Evolutionary conservation across 1,140 invertebrate genomes (phyloP).

Genomic region (Neuroterus valhalla): DNA sequence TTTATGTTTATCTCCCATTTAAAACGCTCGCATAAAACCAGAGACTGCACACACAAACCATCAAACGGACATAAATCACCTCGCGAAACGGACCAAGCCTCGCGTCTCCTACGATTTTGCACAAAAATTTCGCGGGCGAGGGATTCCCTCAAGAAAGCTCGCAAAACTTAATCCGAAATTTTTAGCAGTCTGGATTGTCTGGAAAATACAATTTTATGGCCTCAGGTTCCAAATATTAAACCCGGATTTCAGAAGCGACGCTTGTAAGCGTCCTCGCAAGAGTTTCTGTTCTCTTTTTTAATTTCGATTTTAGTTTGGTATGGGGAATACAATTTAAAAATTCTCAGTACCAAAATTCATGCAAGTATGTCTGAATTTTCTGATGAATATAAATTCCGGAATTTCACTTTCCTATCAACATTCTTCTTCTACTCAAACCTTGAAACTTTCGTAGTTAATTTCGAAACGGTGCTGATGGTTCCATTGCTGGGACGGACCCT

Average conservation of each 20-base stretch:
- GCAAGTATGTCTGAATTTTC: no score
- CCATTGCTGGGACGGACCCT: no score
- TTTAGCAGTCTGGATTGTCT: not conserved
- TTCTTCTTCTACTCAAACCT: no score
- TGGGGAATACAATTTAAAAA: no score
- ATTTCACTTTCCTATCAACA: no score
- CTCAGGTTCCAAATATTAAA: not conserved
- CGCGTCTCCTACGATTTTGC: slow-evolving; percentile 53
- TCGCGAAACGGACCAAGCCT: slow-evolving; percentile 61
- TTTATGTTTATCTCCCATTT: slow-evolving; percentile 76
- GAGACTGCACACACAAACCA: slow-evolving; percentile 72
- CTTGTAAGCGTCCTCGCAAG: no score
- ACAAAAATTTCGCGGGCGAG: slow-evolving; percentile 52
- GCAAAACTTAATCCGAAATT: slow-evolving; percentile 16
- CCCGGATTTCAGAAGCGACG: not conserved
- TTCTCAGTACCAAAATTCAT: no score
- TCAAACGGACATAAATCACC: slow-evolving; percentile 73
- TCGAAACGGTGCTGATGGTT: no score
- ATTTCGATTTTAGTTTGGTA: no score
- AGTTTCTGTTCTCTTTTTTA: no score
- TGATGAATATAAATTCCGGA: no score
- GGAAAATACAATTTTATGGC: not conserved
- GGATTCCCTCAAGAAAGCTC: slow-evolving; percentile 43
- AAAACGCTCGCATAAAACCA: slow-evolving; percentile 74
- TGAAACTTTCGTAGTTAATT: no score